Evolutionary conservation across 2,797 vertebrate genomes (phyloP).

Genomic region (Aphelocoma californica): DNA sequence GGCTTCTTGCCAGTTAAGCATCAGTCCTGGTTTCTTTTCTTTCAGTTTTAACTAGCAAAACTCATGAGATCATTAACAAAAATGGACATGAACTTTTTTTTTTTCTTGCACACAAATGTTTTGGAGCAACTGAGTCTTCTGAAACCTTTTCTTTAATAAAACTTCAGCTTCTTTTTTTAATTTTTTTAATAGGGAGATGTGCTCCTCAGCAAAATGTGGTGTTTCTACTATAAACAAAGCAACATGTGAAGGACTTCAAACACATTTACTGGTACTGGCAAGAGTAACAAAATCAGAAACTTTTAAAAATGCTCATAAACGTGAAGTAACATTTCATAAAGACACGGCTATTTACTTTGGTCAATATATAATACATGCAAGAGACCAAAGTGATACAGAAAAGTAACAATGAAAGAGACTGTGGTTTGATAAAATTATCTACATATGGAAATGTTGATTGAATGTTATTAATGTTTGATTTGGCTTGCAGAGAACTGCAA

Average conservation of each 20-base stretch:
- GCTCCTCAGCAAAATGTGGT: slow-evolving; percentile 55
- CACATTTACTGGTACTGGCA: slow-evolving; percentile 58
- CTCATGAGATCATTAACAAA: slow-evolving; percentile 79
- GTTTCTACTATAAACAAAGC: slow-evolving; percentile 53
- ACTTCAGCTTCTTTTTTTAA: not conserved
- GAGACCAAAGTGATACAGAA: not conserved
- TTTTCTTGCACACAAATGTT: slow-evolving; percentile 63
- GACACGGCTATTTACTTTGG: slow-evolving; percentile 17
- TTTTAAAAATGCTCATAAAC: slow-evolving; percentile 51
- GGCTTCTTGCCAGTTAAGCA: slow-evolving; percentile 77
- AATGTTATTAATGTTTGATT: slow-evolving; percentile 47
- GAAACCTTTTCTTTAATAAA: slow-evolving; percentile 65
- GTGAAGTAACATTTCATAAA: slow-evolving; percentile 57
- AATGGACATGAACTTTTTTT: slow-evolving; percentile 69
- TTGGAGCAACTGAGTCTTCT: slow-evolving; percentile 65
- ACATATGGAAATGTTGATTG: slow-evolving; percentile 27
- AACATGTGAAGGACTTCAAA: slow-evolving; percentile 62
- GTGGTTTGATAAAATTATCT: slow-evolving; percentile 35
- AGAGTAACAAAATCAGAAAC: slow-evolving; percentile 27
- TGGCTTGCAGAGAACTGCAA: slow-evolving; percentile 13
- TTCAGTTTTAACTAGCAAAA: slow-evolving; percentile 81
- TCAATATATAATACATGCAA: not conserved
- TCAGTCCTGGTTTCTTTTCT: slow-evolving; percentile 78
- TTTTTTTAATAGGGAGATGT: slow-evolving; percentile 56
- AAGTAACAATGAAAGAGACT: slow-evolving; percentile 30